Evolutionary conservation across 2,888 invertebrate genomes (phyloP), one percentile per base, ranked within the genome.

Genomic region (Pedicia rivosa): DNA sequence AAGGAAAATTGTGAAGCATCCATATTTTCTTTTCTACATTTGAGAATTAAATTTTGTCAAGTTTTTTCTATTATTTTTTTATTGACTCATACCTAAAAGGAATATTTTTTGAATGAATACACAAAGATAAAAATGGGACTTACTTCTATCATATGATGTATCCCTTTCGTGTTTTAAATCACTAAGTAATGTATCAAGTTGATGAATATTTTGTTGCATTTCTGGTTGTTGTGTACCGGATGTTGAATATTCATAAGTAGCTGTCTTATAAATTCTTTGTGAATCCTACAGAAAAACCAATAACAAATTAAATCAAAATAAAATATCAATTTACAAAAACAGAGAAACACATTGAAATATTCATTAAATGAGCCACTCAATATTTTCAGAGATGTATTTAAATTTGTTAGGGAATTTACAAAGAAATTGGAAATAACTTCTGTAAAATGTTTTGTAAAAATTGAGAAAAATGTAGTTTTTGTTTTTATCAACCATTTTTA

Each of bases 111-210:
- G 28, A 17, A 12, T 31, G 31, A 31, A 17, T 31, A 20, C 5
- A 8, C 8, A 8, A 5, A 20, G 5, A 20, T 6, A 12, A 31
- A 4, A 31, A 31, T 14, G n/a, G n/a, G n/a, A 35, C 25, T 35
- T 35, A 26, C 26, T 35, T 36, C 24, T 32, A 39, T 26, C 20
- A 15, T 15, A 15, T 12, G 30, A 25, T 25, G 35, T 20, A 39
- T 59, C 52, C 5, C 61, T 54, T 42, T 62, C 61, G 38, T 56
- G 50, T 47, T 78, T 77, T 48, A 82, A 59, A 54, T 82, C 81
- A 46, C 79, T 79, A 37, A 82, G 63, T 34, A 82, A 59, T 1
- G 76, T 75, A 54, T 82, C 81, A 50, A 82, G 57, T 54, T 81
- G 79, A 48, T 77, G 78, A 32, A 80, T 77, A 51, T 78, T 80